Evolutionary conservation across 1,140 invertebrate genomes (phyloP).

Genomic region (Heliconius eleuchia): DNA sequence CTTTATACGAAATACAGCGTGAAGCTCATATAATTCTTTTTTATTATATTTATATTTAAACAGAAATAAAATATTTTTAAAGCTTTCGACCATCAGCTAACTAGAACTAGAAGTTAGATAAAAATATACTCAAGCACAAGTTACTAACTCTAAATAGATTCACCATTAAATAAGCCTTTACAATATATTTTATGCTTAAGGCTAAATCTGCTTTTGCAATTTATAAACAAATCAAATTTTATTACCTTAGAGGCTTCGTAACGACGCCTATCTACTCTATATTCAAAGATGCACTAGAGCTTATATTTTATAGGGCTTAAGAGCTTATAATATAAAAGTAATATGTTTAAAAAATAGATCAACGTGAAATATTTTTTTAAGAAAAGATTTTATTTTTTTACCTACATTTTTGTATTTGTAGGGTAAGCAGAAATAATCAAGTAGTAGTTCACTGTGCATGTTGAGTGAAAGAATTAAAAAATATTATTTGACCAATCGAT

Average conservation of each 20-base stretch:
- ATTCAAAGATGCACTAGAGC: conserved; percentile 13
- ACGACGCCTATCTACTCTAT: conserved; percentile 17
- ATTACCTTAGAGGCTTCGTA: conserved; percentile 15
- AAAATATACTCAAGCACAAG: not conserved
- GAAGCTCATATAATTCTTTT: too few relatives aligned
- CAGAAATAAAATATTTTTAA: not conserved
- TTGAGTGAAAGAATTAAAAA: too few relatives aligned
- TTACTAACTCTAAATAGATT: not conserved
- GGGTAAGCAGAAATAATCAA: too few relatives aligned
- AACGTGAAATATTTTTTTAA: not conserved
- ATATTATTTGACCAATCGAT: too few relatives aligned
- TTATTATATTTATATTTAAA: not conserved
- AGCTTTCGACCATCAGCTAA: not conserved
- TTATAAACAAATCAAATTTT: conserved; percentile 24
- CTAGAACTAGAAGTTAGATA: not conserved
- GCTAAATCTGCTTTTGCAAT: conserved; percentile 17
- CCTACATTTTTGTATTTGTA: too few relatives aligned
- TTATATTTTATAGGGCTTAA: conserved; percentile 13
- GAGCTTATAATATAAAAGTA: not conserved
- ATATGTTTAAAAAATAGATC: not conserved
- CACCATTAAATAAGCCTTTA: conserved; percentile 6
- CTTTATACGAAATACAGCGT: too few relatives aligned
- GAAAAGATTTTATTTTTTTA: too few relatives aligned
- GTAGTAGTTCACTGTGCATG: too few relatives aligned
- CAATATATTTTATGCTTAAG: conserved; percentile 4